These are phyloP conservation scores for Sebastes melanostomus DNA, from an alignment of 2,797 vertebrate species.

Conservation along the genomic window DNA sequence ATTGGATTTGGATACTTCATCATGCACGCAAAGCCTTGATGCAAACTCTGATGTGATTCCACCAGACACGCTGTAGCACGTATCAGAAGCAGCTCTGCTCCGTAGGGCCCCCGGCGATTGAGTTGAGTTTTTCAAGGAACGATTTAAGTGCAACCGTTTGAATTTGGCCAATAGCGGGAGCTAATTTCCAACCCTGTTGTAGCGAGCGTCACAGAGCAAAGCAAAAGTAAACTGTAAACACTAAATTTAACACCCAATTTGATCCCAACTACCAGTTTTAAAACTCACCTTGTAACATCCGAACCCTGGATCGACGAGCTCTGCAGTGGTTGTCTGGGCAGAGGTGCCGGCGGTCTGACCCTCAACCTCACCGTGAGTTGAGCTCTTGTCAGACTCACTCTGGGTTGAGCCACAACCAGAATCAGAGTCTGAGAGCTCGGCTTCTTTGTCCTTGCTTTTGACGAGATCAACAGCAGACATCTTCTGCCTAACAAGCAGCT, in stretches of 20 bases:
- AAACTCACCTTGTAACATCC: constrained; percentile 89
- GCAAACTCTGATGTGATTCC: neutral
- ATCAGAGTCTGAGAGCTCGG: constrained; percentile 93
- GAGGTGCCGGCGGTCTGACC: constrained; percentile 83
- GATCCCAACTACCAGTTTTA: neutral
- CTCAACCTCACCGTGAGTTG: constrained; percentile 88
- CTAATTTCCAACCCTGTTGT: neutral
- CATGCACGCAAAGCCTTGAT: neutral
- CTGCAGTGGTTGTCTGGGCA: constrained; percentile 49
- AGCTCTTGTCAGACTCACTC: constrained; percentile 94
- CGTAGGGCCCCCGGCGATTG: neutral
- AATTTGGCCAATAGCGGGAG: neutral
- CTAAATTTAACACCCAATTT: neutral
- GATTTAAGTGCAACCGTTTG: no score
- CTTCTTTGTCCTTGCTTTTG: constrained; percentile 87
- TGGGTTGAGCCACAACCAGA: constrained; percentile 94
- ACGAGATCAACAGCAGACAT: constrained; percentile 60
- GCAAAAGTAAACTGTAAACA: neutral
- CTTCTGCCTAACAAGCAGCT: constrained; percentile 91
- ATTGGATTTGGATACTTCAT: neutral
- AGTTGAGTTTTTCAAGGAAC: no score
- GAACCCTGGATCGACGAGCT: constrained; percentile 83
- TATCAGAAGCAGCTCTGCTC: neutral
- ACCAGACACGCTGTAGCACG: neutral
- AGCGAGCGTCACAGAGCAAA: neutral